phyloP scores from a whole-genome alignment of 2,113 vertebrate species.

The Dascyllus trimaculatus region DNA sequence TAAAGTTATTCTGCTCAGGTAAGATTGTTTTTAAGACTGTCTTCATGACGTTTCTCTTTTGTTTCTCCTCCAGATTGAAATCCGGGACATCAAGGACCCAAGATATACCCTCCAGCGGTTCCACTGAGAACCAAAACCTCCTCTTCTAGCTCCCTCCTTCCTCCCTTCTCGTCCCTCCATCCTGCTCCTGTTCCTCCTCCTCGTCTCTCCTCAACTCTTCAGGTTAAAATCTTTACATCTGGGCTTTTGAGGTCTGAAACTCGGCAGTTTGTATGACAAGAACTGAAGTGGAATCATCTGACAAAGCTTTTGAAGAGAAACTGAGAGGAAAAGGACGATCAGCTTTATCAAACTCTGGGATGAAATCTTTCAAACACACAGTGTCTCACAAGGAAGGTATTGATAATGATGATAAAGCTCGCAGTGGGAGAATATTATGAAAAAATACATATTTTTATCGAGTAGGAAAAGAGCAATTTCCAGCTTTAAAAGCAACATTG shows the following conservation, averaged over 20 bases:
- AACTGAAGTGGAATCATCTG: constrained; percentile 49
- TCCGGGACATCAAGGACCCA: constrained; percentile 73
- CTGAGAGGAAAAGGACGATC: constrained; percentile 53
- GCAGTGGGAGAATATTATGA: constrained; percentile 47
- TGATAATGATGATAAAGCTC: constrained; percentile 53
- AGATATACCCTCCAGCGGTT: constrained; percentile 75
- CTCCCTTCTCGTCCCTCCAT: background rate
- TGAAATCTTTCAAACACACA: constrained; percentile 47
- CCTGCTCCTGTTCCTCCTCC: constrained; percentile 4
- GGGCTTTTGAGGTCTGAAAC: constrained; percentile 47
- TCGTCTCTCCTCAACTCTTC: constrained; percentile 48
- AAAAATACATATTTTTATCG: constrained; percentile 69
- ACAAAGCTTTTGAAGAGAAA: constrained; percentile 51
- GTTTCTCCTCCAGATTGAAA: constrained; percentile 77
- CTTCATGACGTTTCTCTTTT: constrained; percentile 4
- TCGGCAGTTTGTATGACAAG: constrained; percentile 42
- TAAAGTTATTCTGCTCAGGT: background rate
- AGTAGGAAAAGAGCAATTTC: constrained; percentile 54
- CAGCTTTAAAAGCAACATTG: constrained; percentile 62
- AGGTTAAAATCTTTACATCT: constrained; percentile 63
- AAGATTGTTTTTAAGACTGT: background rate
- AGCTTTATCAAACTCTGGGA: constrained; percentile 78
- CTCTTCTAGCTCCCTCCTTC: constrained; percentile 12
- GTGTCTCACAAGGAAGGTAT: constrained; percentile 40
- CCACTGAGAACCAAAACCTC: constrained; percentile 65